Conservation (phyloP, 2,797 vertebrate genomes). For the Macropus fuliginosus region DNA sequence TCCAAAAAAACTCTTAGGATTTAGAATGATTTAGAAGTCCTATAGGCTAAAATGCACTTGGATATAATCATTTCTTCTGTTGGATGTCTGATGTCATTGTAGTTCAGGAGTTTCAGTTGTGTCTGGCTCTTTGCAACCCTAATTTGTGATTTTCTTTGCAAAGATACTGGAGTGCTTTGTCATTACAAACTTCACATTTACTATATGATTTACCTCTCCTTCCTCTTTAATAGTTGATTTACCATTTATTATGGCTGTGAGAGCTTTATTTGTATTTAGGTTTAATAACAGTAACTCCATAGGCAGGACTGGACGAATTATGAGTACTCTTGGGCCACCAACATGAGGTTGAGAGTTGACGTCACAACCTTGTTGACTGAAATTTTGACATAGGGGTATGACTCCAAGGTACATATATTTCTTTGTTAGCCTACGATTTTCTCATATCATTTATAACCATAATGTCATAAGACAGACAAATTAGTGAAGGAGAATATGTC, state of each 20-base stretch:
- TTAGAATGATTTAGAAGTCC: too few relatives aligned
- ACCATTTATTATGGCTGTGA: background rate
- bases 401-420: constrained; percentile 10
- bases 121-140: background rate
- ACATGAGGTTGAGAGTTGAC: constrained; percentile 16
- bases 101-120: too few relatives aligned
- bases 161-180: background rate
- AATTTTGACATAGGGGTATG: background rate
- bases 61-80: too few relatives aligned
- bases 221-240: background rate
- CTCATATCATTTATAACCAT: constrained; percentile 30
- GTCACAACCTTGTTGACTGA: background rate
- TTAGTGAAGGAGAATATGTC: background rate
- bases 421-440: constrained; percentile 41
- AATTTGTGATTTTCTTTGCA: background rate
- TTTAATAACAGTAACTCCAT: background rate
- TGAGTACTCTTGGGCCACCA: constrained; percentile 31
- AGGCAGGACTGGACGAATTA: background rate
- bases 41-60: too few relatives aligned
- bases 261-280: background rate
- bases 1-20: too few relatives aligned
- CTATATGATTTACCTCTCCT: background rate
- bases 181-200: background rate
- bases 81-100: too few relatives aligned
- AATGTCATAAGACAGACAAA: constrained; percentile 15